phyloP scores from a whole-genome alignment of 2,113 vertebrate species.

The Ameiurus melas region DNA sequence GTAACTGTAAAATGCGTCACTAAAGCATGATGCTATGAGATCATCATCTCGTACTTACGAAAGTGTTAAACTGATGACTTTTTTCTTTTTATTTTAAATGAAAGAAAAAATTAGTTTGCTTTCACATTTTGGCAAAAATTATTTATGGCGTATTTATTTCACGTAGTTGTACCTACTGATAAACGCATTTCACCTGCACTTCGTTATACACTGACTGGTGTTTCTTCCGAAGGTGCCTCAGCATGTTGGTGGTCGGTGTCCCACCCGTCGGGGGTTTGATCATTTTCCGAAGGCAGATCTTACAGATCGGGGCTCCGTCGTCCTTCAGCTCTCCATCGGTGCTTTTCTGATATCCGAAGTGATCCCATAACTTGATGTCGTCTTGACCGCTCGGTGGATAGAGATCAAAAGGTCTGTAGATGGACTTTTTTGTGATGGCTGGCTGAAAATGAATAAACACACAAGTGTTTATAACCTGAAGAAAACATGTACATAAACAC shows the following conservation, averaged over 20 bases:
- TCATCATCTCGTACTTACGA: neutral
- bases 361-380: constrained; percentile 43
- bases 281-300: constrained; percentile 40
- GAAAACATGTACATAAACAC: neutral
- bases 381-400: constrained; percentile 14
- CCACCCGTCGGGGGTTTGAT: constrained; percentile 28
- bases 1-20: neutral
- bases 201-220: constrained; percentile 37
- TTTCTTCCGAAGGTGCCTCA: constrained; percentile 42
- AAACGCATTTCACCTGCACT: constrained; percentile 21
- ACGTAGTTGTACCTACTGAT: neutral
- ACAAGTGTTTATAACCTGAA: neutral
- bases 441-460: constrained; percentile 1
- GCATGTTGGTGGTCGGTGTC: constrained; percentile 41
- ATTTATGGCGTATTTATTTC: neutral
- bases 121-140: too few species aligned
- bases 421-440: constrained; percentile 14
- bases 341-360: constrained; percentile 37
- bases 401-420: constrained; percentile 37
- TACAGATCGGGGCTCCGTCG: constrained; percentile 37
- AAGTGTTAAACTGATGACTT: neutral
- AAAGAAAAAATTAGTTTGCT: neutral
- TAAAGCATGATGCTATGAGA: neutral
- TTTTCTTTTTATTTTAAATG: neutral
- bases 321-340: constrained; percentile 19